Base-by-base conservation (phyloP, 2,797 vertebrate genomes). In the Hylomyscus alleni region DNA sequence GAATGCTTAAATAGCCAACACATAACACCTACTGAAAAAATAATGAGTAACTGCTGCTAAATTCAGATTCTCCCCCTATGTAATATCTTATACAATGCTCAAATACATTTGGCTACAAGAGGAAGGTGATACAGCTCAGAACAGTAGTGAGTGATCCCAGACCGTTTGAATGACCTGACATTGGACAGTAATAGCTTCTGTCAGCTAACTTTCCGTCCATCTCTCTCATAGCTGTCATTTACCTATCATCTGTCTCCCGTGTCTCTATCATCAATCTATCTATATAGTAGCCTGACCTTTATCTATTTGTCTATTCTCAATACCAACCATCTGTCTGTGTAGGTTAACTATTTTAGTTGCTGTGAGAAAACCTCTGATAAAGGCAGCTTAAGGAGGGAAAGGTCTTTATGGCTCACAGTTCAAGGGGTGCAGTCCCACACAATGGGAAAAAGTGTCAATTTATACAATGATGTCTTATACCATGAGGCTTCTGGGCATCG, bases 1-100 rank as follows among this genome's bases (percentile, higher is more conserved):
- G 60, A 81, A 50, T 81, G 52, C 13, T 76, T 89, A 7, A 47
- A 22, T 76, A 94, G 10, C 29, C 83, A 94, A 89, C 90, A 94
- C 89, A 3, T 67, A 56, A 91, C 2, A 85, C 15, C 56, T 73
- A 84, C 75, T 73, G 92, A 83, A 81, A 52, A 14, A 83, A n/a
- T n/a, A 93, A 85, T 11, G 31, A 65, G 3, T 54, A 90, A 26
- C 47, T 72, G 31, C 22, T 54, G 1, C 84, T 58, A 89, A 91
- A 90, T 93, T 89, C 40, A 50, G 20, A 50, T 40, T 90, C 13
- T 73, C 34, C 34, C 10, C 73, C 12, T 91, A 81, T 60, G 75
- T 47, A 52, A 2, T 14, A 54, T 90, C 52, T 88, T 94, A 81
- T 47, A 82, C 77, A 31, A 72, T 93, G 31, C 15, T 93, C 69